phyloP scores from a whole-genome alignment of 2,113 vertebrate genomes.

The Nothocercus julius region DNA sequence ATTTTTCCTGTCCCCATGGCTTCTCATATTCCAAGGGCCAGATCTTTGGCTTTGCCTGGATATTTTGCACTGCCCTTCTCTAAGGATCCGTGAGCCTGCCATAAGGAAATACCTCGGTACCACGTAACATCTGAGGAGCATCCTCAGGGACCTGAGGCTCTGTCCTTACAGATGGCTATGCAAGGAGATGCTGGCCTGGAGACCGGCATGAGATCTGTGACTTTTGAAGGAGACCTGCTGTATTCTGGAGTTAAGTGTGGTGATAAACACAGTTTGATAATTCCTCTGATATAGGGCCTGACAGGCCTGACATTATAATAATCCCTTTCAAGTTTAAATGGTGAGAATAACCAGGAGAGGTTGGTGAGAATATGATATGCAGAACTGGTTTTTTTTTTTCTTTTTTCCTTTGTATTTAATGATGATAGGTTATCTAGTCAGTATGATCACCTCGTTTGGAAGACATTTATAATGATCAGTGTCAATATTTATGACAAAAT shows the following conservation, averaged over 20 bases:
- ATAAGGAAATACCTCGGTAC: background rate
- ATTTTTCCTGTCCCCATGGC: background rate
- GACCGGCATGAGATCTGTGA: background rate
- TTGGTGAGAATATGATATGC: background rate
- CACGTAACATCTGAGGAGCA: background rate
- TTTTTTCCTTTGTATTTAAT: background rate
- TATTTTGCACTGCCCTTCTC: background rate
- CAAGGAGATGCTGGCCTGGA: background rate
- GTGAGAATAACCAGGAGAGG: background rate
- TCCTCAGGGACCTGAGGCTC: background rate
- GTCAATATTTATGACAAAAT: slow-evolving; percentile 49
- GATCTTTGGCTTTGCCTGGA: background rate
- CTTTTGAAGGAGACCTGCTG: background rate
- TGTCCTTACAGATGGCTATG: background rate
- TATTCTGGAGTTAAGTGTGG: background rate
- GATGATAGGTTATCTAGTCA: background rate
- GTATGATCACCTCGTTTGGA: background rate
- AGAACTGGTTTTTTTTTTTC: background rate
- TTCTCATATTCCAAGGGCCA: rapidly evolving
- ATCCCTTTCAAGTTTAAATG: background rate
- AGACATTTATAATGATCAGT: slow-evolving; percentile 19
- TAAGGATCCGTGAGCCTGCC: background rate
- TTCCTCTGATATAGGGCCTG: background rate
- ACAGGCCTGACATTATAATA: background rate
- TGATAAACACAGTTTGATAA: background rate